phyloP scores from a whole-genome alignment of 2,113 vertebrate genomes.

The Columbina picui region DNA sequence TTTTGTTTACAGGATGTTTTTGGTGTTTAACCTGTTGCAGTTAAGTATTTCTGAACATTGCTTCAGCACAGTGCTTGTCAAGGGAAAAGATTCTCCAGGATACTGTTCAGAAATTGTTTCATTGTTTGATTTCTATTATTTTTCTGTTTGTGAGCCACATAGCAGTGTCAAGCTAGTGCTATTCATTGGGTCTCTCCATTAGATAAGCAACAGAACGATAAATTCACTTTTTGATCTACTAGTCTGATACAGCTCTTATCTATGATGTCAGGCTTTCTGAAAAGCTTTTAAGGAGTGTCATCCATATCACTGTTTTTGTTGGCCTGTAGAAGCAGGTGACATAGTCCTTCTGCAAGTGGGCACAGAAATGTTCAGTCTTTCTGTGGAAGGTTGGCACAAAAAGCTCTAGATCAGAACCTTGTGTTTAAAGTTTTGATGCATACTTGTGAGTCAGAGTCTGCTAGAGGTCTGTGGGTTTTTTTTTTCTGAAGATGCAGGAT shows the following conservation, averaged over 20 bases:
- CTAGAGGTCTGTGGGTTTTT: not conserved
- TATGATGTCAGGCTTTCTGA: not conserved
- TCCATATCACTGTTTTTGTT: not conserved
- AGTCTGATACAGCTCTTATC: not conserved
- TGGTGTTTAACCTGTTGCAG: not conserved
- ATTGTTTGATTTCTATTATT: not conserved
- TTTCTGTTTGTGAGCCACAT: not conserved
- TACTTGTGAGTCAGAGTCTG: not conserved
- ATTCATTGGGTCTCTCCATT: not conserved
- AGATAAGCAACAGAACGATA: not conserved
- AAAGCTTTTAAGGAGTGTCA: not conserved
- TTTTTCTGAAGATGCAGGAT: not conserved
- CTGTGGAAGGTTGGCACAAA: not conserved
- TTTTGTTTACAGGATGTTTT: not conserved
- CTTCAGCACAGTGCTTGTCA: not conserved
- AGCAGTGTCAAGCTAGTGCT: not conserved
- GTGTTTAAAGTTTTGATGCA: not conserved
- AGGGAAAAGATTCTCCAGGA: not conserved
- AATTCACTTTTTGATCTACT: not conserved
- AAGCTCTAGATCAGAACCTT: not conserved
- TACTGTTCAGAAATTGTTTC: not conserved
- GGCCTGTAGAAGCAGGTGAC: not conserved
- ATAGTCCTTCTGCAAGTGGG: not conserved
- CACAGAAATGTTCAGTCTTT: not conserved
- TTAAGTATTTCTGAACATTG: not conserved